Percentiles rank a stretch among this genome's conserved stretches.
Conservation (phyloP, 2,797 vertebrate species). For the Chelonia mydas region DNA sequence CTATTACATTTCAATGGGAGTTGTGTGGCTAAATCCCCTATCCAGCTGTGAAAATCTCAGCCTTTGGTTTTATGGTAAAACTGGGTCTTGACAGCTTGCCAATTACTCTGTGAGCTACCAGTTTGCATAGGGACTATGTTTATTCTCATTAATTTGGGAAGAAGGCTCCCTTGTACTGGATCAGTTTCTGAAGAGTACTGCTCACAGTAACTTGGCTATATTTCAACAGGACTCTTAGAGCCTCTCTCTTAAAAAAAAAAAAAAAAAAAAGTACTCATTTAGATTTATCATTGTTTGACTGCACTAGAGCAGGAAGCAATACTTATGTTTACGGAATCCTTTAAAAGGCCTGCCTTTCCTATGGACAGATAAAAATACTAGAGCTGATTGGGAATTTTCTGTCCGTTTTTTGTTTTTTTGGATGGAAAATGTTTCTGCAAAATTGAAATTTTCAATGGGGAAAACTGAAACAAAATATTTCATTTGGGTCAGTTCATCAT, state of each 20-base stretch:
- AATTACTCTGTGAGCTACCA: neutral
- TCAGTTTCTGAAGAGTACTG: constrained; percentile 41
- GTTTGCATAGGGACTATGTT: neutral
- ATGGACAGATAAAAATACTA: neutral
- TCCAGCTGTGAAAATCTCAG: neutral
- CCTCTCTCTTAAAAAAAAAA: neutral
- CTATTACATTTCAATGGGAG: neutral
- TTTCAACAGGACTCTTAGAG: constrained; percentile 33
- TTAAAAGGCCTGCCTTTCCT: neutral
- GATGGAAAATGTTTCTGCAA: neutral
- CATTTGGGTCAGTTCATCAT: neutral
- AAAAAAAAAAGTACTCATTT: neutral
- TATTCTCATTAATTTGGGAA: constrained; percentile 20
- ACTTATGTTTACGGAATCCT: constrained; percentile 7
- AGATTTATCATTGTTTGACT: constrained; percentile 56
- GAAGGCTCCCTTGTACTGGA: neutral
- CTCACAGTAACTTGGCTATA: constrained; percentile 15
- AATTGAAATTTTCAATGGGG: neutral
- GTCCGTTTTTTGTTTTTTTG: neutral
- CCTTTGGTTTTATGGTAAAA: neutral
- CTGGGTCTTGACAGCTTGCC: neutral
- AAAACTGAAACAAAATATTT: neutral
- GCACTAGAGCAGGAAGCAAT: neutral
- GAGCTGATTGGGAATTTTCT: neutral
- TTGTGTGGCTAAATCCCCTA: neutral